Conservation (phyloP, 2,888 invertebrate species). For the Cephalotes varians region DNA sequence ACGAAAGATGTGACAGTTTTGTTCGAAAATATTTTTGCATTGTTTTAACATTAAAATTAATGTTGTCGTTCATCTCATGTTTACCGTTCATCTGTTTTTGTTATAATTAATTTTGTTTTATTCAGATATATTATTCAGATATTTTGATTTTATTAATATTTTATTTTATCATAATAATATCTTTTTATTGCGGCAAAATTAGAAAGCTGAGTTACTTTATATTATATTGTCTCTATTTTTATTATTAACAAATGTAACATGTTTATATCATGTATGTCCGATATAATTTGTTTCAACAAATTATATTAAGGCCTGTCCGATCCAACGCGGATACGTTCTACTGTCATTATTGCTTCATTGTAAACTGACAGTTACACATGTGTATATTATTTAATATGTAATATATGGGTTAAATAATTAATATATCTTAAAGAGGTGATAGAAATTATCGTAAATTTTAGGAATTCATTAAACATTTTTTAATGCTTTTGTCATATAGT, state of each 20-base stretch:
- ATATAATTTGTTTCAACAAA: background rate
- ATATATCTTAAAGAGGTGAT: background rate
- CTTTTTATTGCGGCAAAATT: background rate
- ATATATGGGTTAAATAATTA: background rate
- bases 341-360: slow-evolving; percentile 30
- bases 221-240: background rate
- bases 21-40: background rate
- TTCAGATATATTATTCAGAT: background rate
- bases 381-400: background rate
- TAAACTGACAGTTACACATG: background rate
- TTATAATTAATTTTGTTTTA: background rate
- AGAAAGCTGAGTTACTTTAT: background rate
- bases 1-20: background rate
- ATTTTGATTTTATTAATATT: background rate
- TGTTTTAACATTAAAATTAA: slow-evolving; percentile 9
- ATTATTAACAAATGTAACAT: background rate
- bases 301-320: slow-evolving; percentile 53
- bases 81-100: too few species aligned
- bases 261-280: background rate
- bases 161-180: background rate
- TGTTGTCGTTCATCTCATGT: too few species aligned
- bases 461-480: background rate
- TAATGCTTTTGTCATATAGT: background rate
- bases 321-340: slow-evolving; percentile 53
- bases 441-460: background rate